Conservation (phyloP, 2,113 vertebrate genomes). For the Myiozetetes cayanensis region DNA sequence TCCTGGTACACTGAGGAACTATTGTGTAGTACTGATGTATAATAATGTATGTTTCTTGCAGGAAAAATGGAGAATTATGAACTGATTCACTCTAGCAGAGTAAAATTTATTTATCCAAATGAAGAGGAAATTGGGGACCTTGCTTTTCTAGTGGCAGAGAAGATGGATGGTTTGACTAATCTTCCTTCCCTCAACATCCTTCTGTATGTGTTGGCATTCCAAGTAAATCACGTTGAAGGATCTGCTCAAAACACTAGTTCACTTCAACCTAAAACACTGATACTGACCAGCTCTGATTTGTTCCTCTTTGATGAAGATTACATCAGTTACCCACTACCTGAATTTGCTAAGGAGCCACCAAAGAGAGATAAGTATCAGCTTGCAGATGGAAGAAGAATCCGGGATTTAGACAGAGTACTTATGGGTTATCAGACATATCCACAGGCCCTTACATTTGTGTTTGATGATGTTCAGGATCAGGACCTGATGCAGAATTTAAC, state of each 20-base stretch:
- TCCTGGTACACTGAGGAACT: background rate
- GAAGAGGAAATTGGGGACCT: conserved; percentile 98
- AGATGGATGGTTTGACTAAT: conserved; percentile 74
- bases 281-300: conserved; percentile 89
- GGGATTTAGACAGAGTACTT: conserved; percentile 92
- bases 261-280: conserved; percentile 87
- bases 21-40: background rate
- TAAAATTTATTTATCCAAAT: conserved; percentile 96
- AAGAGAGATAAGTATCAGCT: conserved; percentile 89
- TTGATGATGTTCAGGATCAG: conserved; percentile 90
- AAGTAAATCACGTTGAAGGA: conserved; percentile 74
- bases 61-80: conserved; percentile 98
- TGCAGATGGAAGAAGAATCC: conserved; percentile 87
- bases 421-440: conserved; percentile 96
- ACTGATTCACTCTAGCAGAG: conserved; percentile 93
- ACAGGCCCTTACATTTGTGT: conserved; percentile 93
- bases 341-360: conserved; percentile 95
- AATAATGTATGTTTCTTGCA: conserved; percentile 61
- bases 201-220: conserved; percentile 92
- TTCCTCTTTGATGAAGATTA: conserved; percentile 96
- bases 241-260: conserved; percentile 37
- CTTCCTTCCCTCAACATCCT: conserved; percentile 86
- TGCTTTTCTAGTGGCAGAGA: conserved; percentile 90
- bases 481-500: conserved; percentile 92
- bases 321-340: conserved; percentile 92